Conservation (phyloP, 2,113 vertebrate genomes). For the Coracopsis vasa region DNA sequence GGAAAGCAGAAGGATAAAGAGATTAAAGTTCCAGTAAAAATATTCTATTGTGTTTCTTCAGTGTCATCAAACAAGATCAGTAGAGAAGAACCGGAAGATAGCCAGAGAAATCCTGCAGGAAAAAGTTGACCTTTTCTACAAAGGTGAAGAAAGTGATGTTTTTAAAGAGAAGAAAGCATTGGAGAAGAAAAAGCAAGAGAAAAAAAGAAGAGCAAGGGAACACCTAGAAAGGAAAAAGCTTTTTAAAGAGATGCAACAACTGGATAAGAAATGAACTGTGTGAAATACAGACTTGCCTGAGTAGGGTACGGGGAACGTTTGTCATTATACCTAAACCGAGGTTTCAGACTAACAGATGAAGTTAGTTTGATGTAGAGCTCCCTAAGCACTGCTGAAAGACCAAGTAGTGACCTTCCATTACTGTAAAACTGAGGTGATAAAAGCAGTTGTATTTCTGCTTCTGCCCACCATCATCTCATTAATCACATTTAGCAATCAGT, state of each 20-base stretch:
- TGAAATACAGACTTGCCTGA: background rate
- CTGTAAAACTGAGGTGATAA: background rate
- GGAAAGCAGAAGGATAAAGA: background rate
- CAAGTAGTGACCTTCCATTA: background rate
- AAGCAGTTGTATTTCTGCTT: background rate
- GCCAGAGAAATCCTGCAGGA: slow-evolving; percentile 88
- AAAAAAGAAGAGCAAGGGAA: slow-evolving; percentile 82
- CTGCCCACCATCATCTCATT: background rate
- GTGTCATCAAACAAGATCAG: slow-evolving; percentile 96
- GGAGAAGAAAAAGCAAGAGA: slow-evolving; percentile 83
- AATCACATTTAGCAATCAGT: background rate
- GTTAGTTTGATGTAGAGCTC: background rate
- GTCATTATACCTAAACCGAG: background rate
- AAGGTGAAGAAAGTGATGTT: slow-evolving; percentile 85
- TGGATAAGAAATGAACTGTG: background rate
- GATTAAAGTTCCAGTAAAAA: background rate
- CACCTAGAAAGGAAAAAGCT: slow-evolving; percentile 86
- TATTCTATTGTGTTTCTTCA: slow-evolving; percentile 59
- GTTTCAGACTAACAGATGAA: background rate
- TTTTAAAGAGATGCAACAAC: slow-evolving; percentile 77
- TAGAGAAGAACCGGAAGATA: slow-evolving; percentile 86
- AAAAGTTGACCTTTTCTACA: slow-evolving; percentile 87
- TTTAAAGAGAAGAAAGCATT: slow-evolving; percentile 75
- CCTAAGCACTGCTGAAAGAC: background rate
- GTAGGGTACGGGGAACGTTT: background rate